Evolutionary conservation across 2,797 vertebrate species (phyloP).

Genomic region (Streptopelia turtur): DNA sequence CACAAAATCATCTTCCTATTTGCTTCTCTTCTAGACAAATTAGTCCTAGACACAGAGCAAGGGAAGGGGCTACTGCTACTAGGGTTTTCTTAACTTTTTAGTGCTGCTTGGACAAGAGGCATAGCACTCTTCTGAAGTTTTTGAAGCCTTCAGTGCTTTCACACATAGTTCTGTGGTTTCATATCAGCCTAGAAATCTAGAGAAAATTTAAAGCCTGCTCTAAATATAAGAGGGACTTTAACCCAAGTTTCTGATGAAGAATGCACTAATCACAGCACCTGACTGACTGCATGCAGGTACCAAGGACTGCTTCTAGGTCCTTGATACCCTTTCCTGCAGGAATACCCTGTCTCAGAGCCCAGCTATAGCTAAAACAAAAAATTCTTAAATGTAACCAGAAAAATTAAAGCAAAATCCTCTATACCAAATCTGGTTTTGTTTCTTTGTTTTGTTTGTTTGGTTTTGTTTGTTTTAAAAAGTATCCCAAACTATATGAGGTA

Average conservation of each 20-base stretch:
- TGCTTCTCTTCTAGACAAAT: neutral
- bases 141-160: neutral
- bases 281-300: neutral
- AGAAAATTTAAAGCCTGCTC: neutral
- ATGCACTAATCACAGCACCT: neutral
- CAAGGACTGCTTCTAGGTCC: neutral
- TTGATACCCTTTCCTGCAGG: neutral
- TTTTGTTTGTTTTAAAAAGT: too few species aligned
- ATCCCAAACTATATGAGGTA: rapidly evolving
- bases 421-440: rapidly evolving
- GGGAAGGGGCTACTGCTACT: neutral
- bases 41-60: neutral
- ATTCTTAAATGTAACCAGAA: neutral
- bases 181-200: neutral
- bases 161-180: neutral
- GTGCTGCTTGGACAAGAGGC: neutral
- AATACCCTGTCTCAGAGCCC: neutral
- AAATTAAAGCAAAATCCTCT: neutral
- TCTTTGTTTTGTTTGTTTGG: neutral
- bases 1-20: neutral
- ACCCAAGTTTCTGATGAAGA: neutral
- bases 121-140: neutral
- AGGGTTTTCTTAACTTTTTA: neutral
- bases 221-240: neutral
- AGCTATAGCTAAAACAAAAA: neutral